Evolutionary conservation across 2,797 vertebrate genomes (phyloP), one percentile per base, ranked within the genome.

Genomic region (Alosa sapidissima): DNA sequence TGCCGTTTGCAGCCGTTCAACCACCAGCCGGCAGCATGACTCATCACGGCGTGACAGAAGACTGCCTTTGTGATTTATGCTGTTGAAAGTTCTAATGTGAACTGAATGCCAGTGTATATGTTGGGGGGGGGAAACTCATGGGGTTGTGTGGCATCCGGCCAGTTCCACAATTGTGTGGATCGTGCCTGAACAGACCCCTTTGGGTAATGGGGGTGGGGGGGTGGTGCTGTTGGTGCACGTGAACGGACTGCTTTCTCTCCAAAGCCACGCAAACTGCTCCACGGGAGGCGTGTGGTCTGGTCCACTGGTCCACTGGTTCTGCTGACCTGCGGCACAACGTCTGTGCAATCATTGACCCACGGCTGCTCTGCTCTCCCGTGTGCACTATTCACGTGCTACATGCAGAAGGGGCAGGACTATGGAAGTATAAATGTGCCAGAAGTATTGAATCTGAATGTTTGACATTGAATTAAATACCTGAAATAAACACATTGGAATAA

Each of bases 191-290:
- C 60, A 65, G 5, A 65, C n/a, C 24, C n/a, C n/a, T 8, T 65
- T 24, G n/a, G 9, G 60, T 19, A 21, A 58, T 13, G 68, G 5
- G 62, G 19, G 60, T 21, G 28, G 28, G 1, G 1, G 28, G 2
- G 28, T 14, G 72, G 72, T 1, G 36, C 3, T 14, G 68, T 33
- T 41, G 41, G 16, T 78, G 72, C 72, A 78, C 19, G 36, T 45
- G 72, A 36, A 78, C 41, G 41, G 72, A 19, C 19, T 45, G 16
- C 16, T 78, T 16, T 0, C 72, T 47, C 72, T 47, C 41, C 72
- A 21, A 78, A 78, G 16, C 36, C 72, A 78, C 47, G 41, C 14
- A 78, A 78, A 78, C 47, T 47, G 72, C 72, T 78, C 72, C 14
- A 36, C 28, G 72, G 72, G 72, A 47, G 41, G 72, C 36, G 16